Evolutionary conservation across 2,113 vertebrate species (phyloP).

Genomic region (Psephotus haematonotus): DNA sequence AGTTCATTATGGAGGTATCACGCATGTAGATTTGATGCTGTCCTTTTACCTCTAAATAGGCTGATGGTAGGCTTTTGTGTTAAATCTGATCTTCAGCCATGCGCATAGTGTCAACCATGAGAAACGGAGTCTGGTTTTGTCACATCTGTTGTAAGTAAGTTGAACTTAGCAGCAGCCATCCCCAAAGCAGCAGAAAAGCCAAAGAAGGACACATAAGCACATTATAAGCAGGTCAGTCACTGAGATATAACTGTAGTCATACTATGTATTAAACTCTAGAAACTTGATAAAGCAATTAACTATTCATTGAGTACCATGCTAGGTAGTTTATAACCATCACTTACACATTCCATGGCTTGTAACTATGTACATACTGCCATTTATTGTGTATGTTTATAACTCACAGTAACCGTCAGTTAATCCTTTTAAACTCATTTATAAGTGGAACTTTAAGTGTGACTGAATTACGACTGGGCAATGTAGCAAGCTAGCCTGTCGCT

Average conservation of each 20-base stretch:
- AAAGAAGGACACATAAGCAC: not conserved
- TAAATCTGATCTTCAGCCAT: not conserved
- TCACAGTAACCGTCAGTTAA: not conserved
- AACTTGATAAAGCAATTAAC: not conserved
- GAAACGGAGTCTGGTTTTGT: not conserved
- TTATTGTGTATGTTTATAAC: not conserved
- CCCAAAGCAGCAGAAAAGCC: not conserved
- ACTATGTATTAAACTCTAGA: not conserved
- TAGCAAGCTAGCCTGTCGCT: not conserved
- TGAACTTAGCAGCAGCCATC: not conserved
- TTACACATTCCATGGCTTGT: not conserved
- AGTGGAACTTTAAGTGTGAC: not conserved
- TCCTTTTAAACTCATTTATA: not conserved
- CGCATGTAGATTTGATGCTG: not conserved
- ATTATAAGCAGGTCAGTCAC: not conserved
- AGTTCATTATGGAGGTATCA: not conserved
- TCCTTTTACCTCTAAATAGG: not conserved
- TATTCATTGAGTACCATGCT: not conserved
- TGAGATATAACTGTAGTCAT: not conserved
- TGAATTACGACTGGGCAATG: not conserved
- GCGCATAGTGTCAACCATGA: fast-evolving
- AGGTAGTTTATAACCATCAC: not conserved
- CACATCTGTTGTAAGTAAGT: not conserved
- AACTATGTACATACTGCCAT: not conserved
- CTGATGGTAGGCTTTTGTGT: not conserved